Evolutionary conservation across 1,140 invertebrate species (phyloP), one percentile per base, ranked within the genome.

Genomic region (Heliconius nattereri): DNA sequence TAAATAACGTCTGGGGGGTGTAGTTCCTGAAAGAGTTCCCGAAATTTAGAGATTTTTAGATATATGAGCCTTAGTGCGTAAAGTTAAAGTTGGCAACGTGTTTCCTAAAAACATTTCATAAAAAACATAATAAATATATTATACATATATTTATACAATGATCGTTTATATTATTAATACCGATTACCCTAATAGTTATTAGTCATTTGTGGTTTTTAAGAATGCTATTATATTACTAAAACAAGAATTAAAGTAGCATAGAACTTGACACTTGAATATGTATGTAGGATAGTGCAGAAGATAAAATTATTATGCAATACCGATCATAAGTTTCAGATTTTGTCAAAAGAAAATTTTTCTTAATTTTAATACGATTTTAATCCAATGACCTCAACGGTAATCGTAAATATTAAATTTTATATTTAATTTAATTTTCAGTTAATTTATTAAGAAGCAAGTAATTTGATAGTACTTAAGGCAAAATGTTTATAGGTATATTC

Each of bases 1-100:
- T 73, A 86, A 6, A 85, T 32, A 7, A 83, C 73, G 16, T 85
- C 79, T 7, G 78, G 60, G 26, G 83, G 73, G 2, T 66, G 29
- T 40, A 85, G 32, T 45, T 84, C 85, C 84, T 85, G 76, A 7
- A n/a, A 20, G 75, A 78, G 1, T 73, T 20, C 40, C 7, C 9
- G 23, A 66, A 29, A 16, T 13, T 49, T 49, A 49, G 16, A 49
- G 11, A 49, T 49, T 19, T 49, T 49, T 49, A 13, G 11, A 49
- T 13, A 40, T 9, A 40, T 40, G 37, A 40, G 37, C 9, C 37
- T 40, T 40, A 40, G 37, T 40, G 37, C 3, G 9, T 40, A 40
- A 40, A 40, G 9, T 40, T 11, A 40, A 40, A 40, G 1, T 45
- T 45, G 13, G 13, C 40, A 45, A 45, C 16, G 13, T 45, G 40